Percentiles rank a stretch among this genome's conserved stretches.
Conservation (phyloP, 2,888 invertebrate genomes). For the Megastigmus dorsalis region DNA sequence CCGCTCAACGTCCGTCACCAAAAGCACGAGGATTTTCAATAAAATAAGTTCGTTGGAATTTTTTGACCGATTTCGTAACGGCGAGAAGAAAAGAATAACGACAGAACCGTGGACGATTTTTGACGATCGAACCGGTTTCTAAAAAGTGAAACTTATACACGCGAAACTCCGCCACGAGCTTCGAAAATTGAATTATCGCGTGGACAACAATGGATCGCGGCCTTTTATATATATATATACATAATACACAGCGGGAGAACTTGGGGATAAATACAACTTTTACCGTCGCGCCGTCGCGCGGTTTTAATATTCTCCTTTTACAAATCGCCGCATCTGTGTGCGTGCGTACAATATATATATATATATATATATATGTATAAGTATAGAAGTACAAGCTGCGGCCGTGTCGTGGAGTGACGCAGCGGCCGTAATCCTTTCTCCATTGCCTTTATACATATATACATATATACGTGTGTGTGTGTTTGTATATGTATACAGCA, state of each 20-base stretch:
- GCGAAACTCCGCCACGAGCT: neutral
- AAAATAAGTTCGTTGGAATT: neutral
- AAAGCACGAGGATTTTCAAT: too few species aligned
- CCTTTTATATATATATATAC: too few species aligned
- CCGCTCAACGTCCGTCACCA: too few species aligned
- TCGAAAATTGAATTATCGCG: neutral
- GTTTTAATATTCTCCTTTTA: constrained; percentile 1
- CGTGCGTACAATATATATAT: too few species aligned
- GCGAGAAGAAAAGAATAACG: too few species aligned
- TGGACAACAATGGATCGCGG: neutral
- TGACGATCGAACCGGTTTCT: too few species aligned
- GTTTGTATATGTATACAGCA: too few species aligned
- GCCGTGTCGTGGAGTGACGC: neutral
- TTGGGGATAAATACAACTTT: constrained; percentile 19
- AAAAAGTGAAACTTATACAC: too few species aligned
- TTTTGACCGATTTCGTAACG: neutral
- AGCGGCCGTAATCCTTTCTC: constrained; percentile 41
- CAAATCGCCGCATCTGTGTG: neutral
- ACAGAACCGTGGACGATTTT: too few species aligned
- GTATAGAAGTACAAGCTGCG: neutral
- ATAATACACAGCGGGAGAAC: too few species aligned
- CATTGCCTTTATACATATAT: too few species aligned
- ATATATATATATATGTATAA: neutral
- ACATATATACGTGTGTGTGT: too few species aligned
- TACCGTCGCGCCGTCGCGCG: neutral